Percentiles rank a stretch among this genome's conserved stretches.
Conservation (phyloP, 2,888 invertebrate species). For the Diarsia brunnea region DNA sequence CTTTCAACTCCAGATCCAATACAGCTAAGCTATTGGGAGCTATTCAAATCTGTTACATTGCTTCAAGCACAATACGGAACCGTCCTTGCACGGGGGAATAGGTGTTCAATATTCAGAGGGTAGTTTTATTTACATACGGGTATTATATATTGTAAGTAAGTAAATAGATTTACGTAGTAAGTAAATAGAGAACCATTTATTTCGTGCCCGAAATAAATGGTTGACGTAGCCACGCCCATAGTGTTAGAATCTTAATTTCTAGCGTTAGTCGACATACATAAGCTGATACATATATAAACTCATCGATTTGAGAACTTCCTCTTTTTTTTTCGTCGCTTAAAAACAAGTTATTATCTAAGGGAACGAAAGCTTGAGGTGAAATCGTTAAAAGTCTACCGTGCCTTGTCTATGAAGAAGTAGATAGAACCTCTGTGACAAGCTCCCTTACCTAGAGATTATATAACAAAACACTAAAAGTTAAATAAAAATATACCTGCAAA, state of each 20-base stretch:
- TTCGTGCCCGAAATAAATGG: no score
- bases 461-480: background rate
- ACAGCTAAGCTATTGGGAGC: constrained; percentile 10
- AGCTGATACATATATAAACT: no score
- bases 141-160: background rate
- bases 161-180: no score
- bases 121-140: background rate
- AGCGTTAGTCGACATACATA: no score
- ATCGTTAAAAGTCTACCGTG: background rate
- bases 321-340: background rate
- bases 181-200: no score
- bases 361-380: background rate
- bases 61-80: background rate
- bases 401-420: background rate
- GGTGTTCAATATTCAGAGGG: constrained; percentile 23
- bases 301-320: background rate
- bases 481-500: background rate
- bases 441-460: background rate
- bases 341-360: background rate
- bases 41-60: constrained; percentile 42
- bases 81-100: background rate
- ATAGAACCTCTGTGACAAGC: background rate
- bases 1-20: constrained; percentile 28
- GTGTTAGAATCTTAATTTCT: no score
- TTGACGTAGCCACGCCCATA: no score